These are phyloP conservation scores for Rhagophthalmus giganteus DNA, from an alignment of 2,888 invertebrate species.

Conservation along the genomic window DNA sequence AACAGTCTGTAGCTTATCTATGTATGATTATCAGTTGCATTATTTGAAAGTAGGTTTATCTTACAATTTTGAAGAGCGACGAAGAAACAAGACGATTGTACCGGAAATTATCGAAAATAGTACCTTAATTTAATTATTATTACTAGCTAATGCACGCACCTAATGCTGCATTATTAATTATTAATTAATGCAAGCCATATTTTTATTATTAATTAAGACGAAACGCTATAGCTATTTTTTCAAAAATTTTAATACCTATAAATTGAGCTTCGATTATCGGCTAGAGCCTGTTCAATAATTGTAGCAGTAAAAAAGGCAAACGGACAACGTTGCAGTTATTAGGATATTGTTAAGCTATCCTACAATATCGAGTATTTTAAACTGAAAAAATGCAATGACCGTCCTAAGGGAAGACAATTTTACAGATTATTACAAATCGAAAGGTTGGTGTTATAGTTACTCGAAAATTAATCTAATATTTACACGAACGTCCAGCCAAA, in stretches of 20 bases:
- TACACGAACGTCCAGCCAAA: not conserved
- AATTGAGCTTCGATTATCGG: not conserved
- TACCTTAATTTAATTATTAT: too few species aligned
- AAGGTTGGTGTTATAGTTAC: slow-evolving; percentile 41
- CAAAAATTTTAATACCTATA: not conserved
- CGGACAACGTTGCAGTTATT: slow-evolving; percentile 46
- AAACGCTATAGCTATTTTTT: not conserved
- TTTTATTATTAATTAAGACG: slow-evolving; percentile 1
- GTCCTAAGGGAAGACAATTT: slow-evolving; percentile 45
- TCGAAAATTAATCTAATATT: not conserved
- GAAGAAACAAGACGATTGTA: not conserved
- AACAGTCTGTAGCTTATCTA: slow-evolving; percentile 19
- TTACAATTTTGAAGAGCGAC: not conserved
- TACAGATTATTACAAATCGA: slow-evolving; percentile 34
- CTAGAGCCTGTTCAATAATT: slow-evolving; percentile 26
- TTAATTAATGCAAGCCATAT: slow-evolving; percentile 9
- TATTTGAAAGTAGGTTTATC: not conserved
- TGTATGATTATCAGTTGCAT: slow-evolving; percentile 16
- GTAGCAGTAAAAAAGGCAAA: slow-evolving; percentile 36
- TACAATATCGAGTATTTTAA: slow-evolving; percentile 42
- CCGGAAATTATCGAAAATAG: too few species aligned
- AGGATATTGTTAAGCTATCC: slow-evolving; percentile 45
- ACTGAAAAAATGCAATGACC: slow-evolving; percentile 50
- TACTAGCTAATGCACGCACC: too few species aligned
- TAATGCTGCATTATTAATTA: too few species aligned